phyloP scores from a whole-genome alignment of 2,888 invertebrate genomes.

The Trilocha varians region DNA sequence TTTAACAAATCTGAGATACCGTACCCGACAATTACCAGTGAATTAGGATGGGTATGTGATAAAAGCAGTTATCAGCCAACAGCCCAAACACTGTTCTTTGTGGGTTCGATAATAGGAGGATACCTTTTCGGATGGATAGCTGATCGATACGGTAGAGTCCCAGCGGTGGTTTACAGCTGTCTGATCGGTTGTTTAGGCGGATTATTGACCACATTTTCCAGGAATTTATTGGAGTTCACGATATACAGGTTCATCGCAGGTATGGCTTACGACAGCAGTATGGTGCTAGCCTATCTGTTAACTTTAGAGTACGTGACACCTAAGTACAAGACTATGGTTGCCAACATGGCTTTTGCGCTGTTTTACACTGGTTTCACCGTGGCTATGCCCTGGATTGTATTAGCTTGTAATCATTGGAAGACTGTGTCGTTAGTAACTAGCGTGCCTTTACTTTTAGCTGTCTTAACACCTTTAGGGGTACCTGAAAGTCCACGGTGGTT shows the following conservation, averaged over 20 bases:
- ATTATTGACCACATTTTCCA: slow-evolving; percentile 30
- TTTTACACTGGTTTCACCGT: slow-evolving; percentile 36
- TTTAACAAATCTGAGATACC: slow-evolving; percentile 45
- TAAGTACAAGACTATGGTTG: slow-evolving; percentile 38
- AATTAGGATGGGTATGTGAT: slow-evolving; percentile 45
- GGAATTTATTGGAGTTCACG: slow-evolving; percentile 32
- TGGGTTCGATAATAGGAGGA: slow-evolving; percentile 42
- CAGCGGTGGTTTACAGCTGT: slow-evolving; percentile 33
- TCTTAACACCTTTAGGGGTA: slow-evolving; percentile 34
- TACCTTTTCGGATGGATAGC: slow-evolving; percentile 40
- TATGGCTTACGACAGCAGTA: slow-evolving; percentile 44
- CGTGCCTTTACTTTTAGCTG: slow-evolving; percentile 30
- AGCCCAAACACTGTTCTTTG: slow-evolving; percentile 43
- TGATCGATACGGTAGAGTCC: slow-evolving; percentile 42
- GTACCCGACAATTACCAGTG: slow-evolving; percentile 44
- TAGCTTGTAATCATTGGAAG: slow-evolving; percentile 44
- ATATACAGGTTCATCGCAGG: slow-evolving; percentile 40
- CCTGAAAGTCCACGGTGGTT: slow-evolving; percentile 50
- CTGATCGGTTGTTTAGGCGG: slow-evolving; percentile 37
- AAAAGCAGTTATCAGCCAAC: slow-evolving; percentile 44
- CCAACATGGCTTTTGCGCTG: slow-evolving; percentile 37
- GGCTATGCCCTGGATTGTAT: slow-evolving; percentile 36
- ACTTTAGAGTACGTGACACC: slow-evolving; percentile 46
- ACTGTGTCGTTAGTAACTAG: slow-evolving; percentile 39
- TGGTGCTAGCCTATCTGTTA: slow-evolving; percentile 42